A percentile compares a stretch with the other conserved stretches of the same genome.
Conservation (phyloP, 30 jellyfish, hydroid and myxozoan species). For the Turritopsis dohrnii region DNA sequence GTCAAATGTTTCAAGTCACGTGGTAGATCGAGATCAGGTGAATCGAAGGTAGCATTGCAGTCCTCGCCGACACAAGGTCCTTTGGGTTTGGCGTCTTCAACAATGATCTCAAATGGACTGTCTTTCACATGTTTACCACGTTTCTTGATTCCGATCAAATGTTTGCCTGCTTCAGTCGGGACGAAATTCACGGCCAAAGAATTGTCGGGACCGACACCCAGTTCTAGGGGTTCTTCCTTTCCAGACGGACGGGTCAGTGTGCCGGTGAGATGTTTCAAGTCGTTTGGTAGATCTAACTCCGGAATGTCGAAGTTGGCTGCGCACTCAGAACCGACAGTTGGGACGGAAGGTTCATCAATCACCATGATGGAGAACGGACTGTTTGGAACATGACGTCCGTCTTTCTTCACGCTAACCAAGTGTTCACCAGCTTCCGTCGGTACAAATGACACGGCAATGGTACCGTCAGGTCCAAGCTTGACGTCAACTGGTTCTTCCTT, state of each 20-base stretch:
- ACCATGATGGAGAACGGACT: conserved; percentile 85
- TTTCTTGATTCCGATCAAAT: conserved; percentile 76
- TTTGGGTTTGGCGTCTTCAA: conserved; percentile 33
- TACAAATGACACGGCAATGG: conserved; percentile 84
- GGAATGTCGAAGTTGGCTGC: conserved; percentile 80
- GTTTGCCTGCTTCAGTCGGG: conserved; percentile 52
- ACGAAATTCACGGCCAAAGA: conserved; percentile 33
- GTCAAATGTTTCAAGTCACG: conserved; percentile 30
- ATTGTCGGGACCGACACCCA: conserved; percentile 32
- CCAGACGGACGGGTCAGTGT: conserved; percentile 33
- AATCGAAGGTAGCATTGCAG: conserved; percentile 13
- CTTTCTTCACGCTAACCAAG: conserved; percentile 71
- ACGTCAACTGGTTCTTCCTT: conserved; percentile 76
- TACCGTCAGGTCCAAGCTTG: conserved; percentile 61
- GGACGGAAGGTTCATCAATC: conserved; percentile 56
- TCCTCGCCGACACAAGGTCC: conserved; percentile 40
- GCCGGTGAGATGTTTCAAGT: conserved; percentile 28
- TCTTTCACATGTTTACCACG: conserved; percentile 88
- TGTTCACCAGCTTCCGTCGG: conserved; percentile 98
- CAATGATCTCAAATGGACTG: conserved; percentile 94
- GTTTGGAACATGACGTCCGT: conserved; percentile 59
- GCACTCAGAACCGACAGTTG: conserved; percentile 90
- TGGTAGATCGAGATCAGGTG: conserved; percentile 37
- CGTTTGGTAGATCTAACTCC: conserved; percentile 38
- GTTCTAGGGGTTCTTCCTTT: conserved; percentile 29